A percentile compares a stretch with the other conserved stretches of the same genome.
Conservation (phyloP, 2,113 vertebrate genomes). For the Elanoides forficatus region DNA sequence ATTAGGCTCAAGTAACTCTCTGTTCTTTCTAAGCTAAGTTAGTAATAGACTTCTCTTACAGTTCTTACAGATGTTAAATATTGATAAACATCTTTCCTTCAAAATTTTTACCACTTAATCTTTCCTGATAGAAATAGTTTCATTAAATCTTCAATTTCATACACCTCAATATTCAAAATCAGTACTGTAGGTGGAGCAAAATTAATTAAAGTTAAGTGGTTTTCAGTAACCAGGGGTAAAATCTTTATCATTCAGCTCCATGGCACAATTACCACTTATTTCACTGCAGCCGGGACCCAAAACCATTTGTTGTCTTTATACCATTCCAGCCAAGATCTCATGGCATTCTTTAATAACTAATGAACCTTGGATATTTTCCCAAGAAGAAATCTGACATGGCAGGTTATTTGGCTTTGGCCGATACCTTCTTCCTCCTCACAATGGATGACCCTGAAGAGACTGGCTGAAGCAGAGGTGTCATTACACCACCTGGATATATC, state of each 20-base stretch:
- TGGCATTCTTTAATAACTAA: not conserved
- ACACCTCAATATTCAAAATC: not conserved
- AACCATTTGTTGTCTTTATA: not conserved
- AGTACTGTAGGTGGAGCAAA: not conserved
- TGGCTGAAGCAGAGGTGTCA: not conserved
- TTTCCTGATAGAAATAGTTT: not conserved
- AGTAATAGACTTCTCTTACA: not conserved
- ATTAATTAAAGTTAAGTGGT: not conserved
- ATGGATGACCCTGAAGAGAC: not conserved
- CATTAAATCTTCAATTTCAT: not conserved
- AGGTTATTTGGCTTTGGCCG: not conserved
- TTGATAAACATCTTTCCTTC: not conserved
- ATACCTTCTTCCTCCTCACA: not conserved
- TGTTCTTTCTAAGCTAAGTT: not conserved
- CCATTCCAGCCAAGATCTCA: not conserved
- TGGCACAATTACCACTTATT: not conserved
- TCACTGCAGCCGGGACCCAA: not conserved
- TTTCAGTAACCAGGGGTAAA: not conserved
- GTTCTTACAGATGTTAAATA: not conserved
- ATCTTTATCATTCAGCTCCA: not conserved
- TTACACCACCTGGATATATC: not conserved
- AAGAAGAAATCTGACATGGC: not conserved
- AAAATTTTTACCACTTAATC: not conserved
- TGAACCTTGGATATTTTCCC: not conserved
- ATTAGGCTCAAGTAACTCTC: not conserved